Conservation (phyloP, 2,113 vertebrate species). For the Platycercus adscitus region DNA sequence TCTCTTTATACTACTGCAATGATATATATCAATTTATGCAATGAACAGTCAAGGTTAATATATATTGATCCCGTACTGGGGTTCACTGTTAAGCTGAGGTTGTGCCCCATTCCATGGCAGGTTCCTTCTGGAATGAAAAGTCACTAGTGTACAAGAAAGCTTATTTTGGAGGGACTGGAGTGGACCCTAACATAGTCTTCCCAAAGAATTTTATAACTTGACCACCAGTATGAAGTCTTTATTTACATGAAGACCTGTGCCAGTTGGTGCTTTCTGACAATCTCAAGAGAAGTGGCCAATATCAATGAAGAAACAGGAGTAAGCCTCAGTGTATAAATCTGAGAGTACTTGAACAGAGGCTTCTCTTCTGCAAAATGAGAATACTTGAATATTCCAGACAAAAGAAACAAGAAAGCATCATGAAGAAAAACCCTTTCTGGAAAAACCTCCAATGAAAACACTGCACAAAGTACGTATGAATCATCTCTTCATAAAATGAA, state of each 20-base stretch:
- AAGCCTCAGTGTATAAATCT: background rate
- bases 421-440: background rate
- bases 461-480: background rate
- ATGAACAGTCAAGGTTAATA: background rate
- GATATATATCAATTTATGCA: background rate
- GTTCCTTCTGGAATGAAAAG: background rate
- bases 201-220: background rate
- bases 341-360: background rate
- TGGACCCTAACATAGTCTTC: background rate
- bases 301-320: background rate
- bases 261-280: background rate
- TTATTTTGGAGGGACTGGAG: background rate
- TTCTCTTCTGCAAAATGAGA: background rate
- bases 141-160: background rate
- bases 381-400: background rate
- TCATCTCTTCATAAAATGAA: background rate
- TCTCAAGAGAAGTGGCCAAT: background rate
- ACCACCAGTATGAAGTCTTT: background rate
- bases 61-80: background rate
- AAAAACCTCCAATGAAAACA: background rate
- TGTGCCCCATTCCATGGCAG: background rate
- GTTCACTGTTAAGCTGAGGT: background rate
- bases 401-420: background rate
- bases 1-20: background rate
- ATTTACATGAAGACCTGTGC: background rate